Evolutionary conservation across 2,797 vertebrate genomes (phyloP).

Genomic region (Aphelocoma californica): DNA sequence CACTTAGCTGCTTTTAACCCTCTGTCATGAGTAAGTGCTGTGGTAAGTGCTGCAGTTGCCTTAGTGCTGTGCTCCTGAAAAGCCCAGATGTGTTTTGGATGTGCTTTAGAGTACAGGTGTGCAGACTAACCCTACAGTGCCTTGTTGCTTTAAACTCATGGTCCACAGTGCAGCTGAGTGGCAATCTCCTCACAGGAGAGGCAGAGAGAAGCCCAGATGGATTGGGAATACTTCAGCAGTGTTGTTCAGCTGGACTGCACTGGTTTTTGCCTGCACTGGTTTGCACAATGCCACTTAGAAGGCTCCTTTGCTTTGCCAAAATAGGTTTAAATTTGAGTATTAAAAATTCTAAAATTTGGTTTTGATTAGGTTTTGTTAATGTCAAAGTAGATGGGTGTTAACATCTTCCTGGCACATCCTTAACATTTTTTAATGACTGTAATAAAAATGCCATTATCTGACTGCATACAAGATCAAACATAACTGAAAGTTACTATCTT

Average conservation of each 20-base stretch:
- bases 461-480: background rate
- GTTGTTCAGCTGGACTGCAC: background rate
- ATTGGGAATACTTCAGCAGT: background rate
- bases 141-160: rapidly evolving
- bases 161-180: background rate
- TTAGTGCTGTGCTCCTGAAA: background rate
- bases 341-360: background rate
- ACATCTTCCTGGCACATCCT: background rate
- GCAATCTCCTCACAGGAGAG: background rate
- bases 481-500: background rate
- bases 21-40: background rate
- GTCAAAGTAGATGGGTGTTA: background rate
- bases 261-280: background rate
- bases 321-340: background rate
- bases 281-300: background rate
- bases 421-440: background rate
- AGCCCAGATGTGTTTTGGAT: background rate
- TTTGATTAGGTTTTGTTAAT: background rate
- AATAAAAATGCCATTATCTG: background rate
- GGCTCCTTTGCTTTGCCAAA: background rate
- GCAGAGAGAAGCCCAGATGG: background rate
- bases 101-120: background rate
- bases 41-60: background rate
- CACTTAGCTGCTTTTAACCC: background rate
- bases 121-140: background rate